Evolutionary conservation across 2,888 invertebrate genomes (phyloP).

Genomic region (Cataglyphis livida): DNA sequence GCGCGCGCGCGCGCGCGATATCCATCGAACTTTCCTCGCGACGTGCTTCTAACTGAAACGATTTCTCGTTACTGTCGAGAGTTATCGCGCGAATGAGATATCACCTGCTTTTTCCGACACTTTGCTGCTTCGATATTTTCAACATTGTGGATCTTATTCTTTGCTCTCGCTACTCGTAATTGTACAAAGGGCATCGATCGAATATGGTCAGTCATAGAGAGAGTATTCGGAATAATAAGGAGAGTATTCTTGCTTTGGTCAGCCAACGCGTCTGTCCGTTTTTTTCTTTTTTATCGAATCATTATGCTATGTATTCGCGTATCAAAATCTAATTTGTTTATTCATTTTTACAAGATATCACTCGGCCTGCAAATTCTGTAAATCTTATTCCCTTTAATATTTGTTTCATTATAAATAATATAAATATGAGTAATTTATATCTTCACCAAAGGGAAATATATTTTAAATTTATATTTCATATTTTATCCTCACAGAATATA

Average conservation of each 20-base stretch:
- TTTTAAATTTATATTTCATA: not conserved
- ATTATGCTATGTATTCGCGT: not conserved
- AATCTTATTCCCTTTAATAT: not conserved
- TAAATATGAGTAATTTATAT: not conserved
- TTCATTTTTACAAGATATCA: not conserved
- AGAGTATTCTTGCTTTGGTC: slow-evolving; percentile 14
- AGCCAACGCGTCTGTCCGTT: not conserved
- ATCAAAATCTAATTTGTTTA: not conserved
- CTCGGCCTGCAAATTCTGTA: not conserved
- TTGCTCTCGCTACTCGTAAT: not conserved
- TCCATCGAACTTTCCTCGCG: slow-evolving; percentile 20
- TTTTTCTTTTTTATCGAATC: not conserved
- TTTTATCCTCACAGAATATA: not conserved
- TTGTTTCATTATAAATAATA: not conserved
- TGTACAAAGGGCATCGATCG: slow-evolving; percentile 22
- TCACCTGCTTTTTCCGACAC: slow-evolving; percentile 13
- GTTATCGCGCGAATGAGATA: slow-evolving; percentile 42
- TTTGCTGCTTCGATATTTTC: slow-evolving; percentile 3
- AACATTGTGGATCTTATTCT: slow-evolving; percentile 8
- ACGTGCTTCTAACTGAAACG: slow-evolving; percentile 33
- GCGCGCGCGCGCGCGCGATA: slow-evolving; percentile 24
- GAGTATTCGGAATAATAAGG: not conserved
- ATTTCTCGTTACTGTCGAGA: slow-evolving; percentile 45
- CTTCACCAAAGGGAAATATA: not conserved
- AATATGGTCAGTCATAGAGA: not conserved